These are phyloP conservation scores for Cremastinae sp. DNA, from an alignment of 2,888 invertebrate species.

Conservation along the genomic window DNA sequence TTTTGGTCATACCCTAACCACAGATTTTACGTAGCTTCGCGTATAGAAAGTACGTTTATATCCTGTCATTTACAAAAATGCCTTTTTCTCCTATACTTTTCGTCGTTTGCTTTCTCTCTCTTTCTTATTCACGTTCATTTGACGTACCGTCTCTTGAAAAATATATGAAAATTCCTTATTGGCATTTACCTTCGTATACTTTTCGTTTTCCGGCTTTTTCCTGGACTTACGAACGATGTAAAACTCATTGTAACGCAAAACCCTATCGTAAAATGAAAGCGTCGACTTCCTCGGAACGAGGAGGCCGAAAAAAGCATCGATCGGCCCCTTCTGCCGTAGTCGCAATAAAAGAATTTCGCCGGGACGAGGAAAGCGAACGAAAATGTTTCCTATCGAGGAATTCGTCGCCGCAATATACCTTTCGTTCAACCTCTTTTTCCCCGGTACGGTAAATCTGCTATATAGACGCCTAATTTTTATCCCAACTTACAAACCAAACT, in stretches of 20 bases:
- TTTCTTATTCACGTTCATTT: constrained; percentile 6
- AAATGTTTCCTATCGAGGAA: constrained; percentile 12
- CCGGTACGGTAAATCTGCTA: neutral
- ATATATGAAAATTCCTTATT: constrained; percentile 6
- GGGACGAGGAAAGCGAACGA: constrained; percentile 18
- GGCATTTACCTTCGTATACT: constrained; percentile 5
- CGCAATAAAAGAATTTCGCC: constrained; percentile 63
- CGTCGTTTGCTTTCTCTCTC: constrained; percentile 1
- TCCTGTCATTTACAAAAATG: constrained; percentile 10
- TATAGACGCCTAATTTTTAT: constrained; percentile 5
- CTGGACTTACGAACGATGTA: neutral
- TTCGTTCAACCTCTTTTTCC: neutral
- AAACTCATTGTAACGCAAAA: constrained; percentile 59
- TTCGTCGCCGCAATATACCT: constrained; percentile 80
- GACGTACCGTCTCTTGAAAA: constrained; percentile 18
- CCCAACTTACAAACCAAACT: neutral
- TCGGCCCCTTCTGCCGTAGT: constrained; percentile 62
- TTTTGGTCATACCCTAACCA: constrained; percentile 71
- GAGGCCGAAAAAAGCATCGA: constrained; percentile 65
- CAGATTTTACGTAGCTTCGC: constrained; percentile 73
- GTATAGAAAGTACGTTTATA: constrained; percentile 28
- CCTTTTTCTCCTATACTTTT: constrained; percentile 12
- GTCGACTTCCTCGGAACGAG: constrained; percentile 39
- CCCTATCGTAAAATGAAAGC: constrained; percentile 75
- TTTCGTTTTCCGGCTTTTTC: neutral